phyloP scores from a whole-genome alignment of 2,797 vertebrate genomes.

The Eidolon dupreanum region DNA sequence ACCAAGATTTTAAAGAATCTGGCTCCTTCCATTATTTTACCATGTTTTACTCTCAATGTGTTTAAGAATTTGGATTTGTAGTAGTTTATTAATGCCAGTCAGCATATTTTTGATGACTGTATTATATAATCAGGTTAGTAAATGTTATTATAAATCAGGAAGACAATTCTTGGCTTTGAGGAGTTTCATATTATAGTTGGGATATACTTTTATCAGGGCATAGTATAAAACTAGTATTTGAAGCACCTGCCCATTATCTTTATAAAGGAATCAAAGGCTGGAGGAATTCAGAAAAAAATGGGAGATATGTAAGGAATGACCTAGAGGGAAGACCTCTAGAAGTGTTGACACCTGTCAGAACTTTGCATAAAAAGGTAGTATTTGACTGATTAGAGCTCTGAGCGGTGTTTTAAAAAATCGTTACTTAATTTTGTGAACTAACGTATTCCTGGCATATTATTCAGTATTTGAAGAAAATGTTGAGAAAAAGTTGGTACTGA shows the following conservation, averaged over 20 bases:
- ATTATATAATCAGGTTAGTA: not conserved
- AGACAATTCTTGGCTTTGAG: not conserved
- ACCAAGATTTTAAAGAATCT: slow-evolving; percentile 28
- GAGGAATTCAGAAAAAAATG: not conserved
- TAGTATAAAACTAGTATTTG: not conserved
- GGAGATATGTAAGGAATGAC: not conserved
- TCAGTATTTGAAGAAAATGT: slow-evolving; percentile 28
- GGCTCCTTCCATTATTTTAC: not conserved
- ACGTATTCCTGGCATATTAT: slow-evolving; percentile 32
- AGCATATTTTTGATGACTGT: slow-evolving; percentile 15
- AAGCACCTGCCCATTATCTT: not conserved
- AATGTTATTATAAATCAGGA: not conserved
- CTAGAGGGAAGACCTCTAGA: not conserved
- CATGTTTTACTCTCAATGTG: not conserved
- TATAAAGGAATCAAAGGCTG: not conserved
- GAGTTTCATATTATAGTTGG: not conserved
- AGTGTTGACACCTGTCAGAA: not conserved
- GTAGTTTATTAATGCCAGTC: not conserved
- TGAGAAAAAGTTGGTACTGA: not conserved
- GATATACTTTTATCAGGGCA: not conserved
- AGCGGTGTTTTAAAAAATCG: not conserved
- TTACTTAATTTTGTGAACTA: slow-evolving; percentile 10
- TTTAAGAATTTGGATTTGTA: slow-evolving; percentile 47
- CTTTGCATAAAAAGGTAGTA: not conserved
- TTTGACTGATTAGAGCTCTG: not conserved